Conservation (phyloP, 2,113 vertebrate genomes). For the Bufo gargarizans region DNA sequence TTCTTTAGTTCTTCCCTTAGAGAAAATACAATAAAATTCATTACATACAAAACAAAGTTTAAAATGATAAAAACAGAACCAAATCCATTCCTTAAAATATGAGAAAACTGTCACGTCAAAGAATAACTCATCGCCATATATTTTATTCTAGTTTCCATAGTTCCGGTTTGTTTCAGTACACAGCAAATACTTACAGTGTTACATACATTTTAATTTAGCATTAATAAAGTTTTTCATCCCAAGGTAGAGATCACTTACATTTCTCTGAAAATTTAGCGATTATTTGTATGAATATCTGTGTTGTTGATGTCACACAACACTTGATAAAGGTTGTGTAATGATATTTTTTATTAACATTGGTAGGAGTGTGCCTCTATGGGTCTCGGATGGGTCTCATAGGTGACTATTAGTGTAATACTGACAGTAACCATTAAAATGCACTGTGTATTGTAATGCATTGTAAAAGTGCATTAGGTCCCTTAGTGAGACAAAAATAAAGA, state of each 20-base stretch:
- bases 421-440: too few species aligned
- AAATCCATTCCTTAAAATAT: background rate
- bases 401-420: too few species aligned
- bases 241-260: background rate
- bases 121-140: background rate
- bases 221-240: background rate
- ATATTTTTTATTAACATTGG: too few species aligned
- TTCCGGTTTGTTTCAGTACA: background rate
- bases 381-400: too few species aligned
- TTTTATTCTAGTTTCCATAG: background rate
- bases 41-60: slow-evolving; percentile 2
- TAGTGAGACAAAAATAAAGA: too few species aligned
- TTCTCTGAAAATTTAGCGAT: background rate
- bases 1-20: slow-evolving; percentile 27
- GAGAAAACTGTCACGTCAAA: background rate
- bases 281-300: too few species aligned
- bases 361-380: too few species aligned
- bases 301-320: too few species aligned
- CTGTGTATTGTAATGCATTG: too few species aligned
- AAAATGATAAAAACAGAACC: background rate
- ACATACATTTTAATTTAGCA: background rate
- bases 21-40: slow-evolving; percentile 35
- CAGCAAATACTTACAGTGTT: background rate
- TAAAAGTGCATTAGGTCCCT: too few species aligned
- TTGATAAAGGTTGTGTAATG: too few species aligned